Evolutionary conservation across 2,797 vertebrate genomes (phyloP), one percentile per base, ranked within the genome.

Genomic region (Mus minutoides): DNA sequence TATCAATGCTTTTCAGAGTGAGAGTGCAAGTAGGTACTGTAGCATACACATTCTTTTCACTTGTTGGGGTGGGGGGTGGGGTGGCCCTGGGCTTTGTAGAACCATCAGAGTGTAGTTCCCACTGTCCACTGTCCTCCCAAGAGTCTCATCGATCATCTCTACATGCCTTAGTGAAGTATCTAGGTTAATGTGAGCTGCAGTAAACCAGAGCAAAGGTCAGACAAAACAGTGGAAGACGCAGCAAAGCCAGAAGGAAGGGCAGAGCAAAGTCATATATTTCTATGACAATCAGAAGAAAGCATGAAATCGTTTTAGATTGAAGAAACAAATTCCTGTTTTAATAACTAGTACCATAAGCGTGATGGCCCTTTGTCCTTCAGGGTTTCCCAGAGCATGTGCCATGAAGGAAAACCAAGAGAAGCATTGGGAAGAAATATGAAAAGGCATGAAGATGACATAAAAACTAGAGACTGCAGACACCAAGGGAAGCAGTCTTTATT

Each of bases 101-200:
- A 5, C 21, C 14, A n/a, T 16, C 0, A 0, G 31, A 29, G 56
- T 3, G 22, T 43, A 31, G 31, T 73, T 11, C 9, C 4, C 40
- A 82, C 11, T 11, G 24, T 56, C 37, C 46, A 12, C 71, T 31
- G 88, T 22, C 37, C 52, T 37, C 62, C 37, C 21, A 24, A 77
- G 8, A 69, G 13, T 37, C 54, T 83, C 6, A 0, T 1, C 14
- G 2, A 2, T 34, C 12, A 0, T 69, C 14, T 43, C 34, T 16
- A 21, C 31, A 40, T 6, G 24, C n/a, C 21, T 14, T 58, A 31
- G 43, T 9, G 26, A 10, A 19, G 21, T 37, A 54, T 37, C 67
- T 19, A 37, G 21, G 17, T 91, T 83, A 17, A 52, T 26, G 13
- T 21, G 14, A 76, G 56, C 24, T 62, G 62, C 0, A 0, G 83